Evolutionary conservation across 2,113 vertebrate genomes (phyloP).

Genomic region (Upupa epops): DNA sequence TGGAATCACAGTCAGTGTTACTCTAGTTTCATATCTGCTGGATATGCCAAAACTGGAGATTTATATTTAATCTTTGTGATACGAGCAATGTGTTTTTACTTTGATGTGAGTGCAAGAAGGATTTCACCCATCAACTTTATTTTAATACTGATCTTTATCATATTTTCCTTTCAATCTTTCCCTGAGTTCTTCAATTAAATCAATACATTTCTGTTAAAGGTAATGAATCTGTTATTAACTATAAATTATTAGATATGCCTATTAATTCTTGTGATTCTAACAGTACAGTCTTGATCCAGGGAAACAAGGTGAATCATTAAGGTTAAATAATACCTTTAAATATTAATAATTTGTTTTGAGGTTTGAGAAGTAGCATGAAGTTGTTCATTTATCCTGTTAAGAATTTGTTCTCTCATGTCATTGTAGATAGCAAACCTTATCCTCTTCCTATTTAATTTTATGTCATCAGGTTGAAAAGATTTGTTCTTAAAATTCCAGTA

Average conservation of each 20-base stretch:
- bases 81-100: background rate
- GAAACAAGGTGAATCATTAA: background rate
- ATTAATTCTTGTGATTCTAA: background rate
- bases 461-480: background rate
- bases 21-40: background rate
- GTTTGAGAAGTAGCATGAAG: background rate
- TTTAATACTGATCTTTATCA: background rate
- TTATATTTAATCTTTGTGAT: background rate
- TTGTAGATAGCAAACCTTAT: background rate
- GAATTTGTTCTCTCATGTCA: background rate
- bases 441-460: background rate
- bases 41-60: background rate
- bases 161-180: background rate
- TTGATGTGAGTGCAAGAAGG: background rate
- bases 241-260: background rate
- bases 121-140: background rate
- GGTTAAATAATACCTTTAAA: background rate
- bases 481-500: background rate
- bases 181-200: background rate
- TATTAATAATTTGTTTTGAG: background rate
- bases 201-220: background rate
- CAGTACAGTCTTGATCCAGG: background rate
- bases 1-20: background rate
- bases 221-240: background rate
- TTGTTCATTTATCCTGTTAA: background rate